phyloP scores from a whole-genome alignment of 1,140 invertebrate species.

The Ceratina japonica region DNA sequence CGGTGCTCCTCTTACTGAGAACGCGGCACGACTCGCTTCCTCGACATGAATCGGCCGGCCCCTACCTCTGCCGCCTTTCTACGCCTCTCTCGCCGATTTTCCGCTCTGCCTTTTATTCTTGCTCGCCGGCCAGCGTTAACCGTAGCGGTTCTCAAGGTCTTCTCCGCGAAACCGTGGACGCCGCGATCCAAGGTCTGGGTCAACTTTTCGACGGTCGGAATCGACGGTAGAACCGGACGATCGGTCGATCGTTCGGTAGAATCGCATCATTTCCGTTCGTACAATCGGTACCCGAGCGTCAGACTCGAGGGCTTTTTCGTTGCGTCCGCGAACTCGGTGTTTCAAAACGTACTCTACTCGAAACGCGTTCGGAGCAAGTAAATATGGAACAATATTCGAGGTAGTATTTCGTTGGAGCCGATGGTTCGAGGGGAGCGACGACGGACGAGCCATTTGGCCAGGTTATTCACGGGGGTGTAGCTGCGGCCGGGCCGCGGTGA shows the following conservation, averaged over 20 bases:
- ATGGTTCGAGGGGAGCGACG: neutral
- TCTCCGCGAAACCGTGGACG: neutral
- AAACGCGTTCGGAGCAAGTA: neutral
- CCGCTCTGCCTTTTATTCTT: neutral
- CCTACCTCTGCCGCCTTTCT: slow-evolving; percentile 2
- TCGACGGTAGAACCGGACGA: no score
- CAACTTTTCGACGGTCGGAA: neutral
- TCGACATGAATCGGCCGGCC: slow-evolving; percentile 24
- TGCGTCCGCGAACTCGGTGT: no score
- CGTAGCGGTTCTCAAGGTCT: slow-evolving; percentile 16
- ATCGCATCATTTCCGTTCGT: no score
- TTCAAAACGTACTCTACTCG: neutral
- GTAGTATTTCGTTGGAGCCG: neutral
- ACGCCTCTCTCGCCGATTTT: slow-evolving; percentile 6
- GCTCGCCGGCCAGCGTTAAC: neutral
- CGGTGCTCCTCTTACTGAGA: slow-evolving; percentile 41
- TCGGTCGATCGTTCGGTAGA: neutral
- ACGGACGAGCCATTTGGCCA: slow-evolving; percentile 7
- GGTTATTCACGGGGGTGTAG: slow-evolving; percentile 15
- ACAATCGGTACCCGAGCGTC: no score
- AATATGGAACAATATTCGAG: neutral
- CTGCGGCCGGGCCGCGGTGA: slow-evolving; percentile 6
- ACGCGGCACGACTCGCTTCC: slow-evolving; percentile 24
- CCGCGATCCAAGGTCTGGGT: neutral
- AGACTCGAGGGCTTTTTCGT: no score